Evolutionary conservation across 2,797 vertebrate species (phyloP), one percentile per base, ranked within the genome.

Genomic region (Loriculus beryllinus): DNA sequence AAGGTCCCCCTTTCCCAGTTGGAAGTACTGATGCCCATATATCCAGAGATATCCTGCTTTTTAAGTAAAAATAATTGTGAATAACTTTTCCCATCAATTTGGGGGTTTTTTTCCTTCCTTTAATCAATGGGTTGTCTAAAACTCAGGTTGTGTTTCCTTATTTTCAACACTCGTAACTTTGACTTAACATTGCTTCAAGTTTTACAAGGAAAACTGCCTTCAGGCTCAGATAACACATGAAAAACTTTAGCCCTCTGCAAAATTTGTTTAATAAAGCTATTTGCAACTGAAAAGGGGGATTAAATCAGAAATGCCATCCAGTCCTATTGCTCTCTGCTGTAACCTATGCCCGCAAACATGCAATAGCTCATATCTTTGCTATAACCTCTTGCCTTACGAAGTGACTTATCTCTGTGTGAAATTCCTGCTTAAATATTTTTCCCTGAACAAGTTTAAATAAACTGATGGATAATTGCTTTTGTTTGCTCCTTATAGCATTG

Each of bases 381-480:
- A 65, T 77, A 93, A 92, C 51, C 74, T 79, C 68, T 64, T 42
- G 63, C 70, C 59, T 56, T 62, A n/a, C 59, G 3, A 26, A 91
- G 75, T 94, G 85, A 75, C 91, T 96, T 97, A 94, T 86, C 93
- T 85, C 51, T 57, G 74, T 12, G 21, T 90, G 79, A 90, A 95
- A 94, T 87, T 86, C 94, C 86, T 96, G 77, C 87, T 88, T 65
- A 70, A 90, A 93, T 96, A 88, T 95, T 97, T 97, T 90, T 90
- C 94, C 86, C 82, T 76, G 80, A 90, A 81, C 37, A 89, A 95
- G 94, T 94, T 94, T 94, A 96, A 92, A 88, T 97, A 97, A 97
- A 96, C 83, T 70, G 63, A 28, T 64, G 45, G 75, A 64, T 86
- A 91, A 93, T 90, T 40, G 16, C 39, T 79, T 76, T 72, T 33